Evolutionary conservation across 2,113 vertebrate genomes (phyloP).

Genomic region (Hippocampus comes): DNA sequence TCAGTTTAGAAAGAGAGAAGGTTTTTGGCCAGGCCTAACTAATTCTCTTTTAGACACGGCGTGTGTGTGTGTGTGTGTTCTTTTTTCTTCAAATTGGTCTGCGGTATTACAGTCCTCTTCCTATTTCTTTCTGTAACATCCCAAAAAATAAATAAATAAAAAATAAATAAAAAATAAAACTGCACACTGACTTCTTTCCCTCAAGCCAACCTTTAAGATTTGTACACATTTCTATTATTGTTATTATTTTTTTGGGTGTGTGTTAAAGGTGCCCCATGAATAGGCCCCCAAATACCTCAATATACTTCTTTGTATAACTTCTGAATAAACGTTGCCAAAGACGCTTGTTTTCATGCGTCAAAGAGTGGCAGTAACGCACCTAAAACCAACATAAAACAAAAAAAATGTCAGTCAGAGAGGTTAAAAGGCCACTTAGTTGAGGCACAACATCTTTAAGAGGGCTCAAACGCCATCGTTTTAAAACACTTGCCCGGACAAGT

Average conservation of each 20-base stretch:
- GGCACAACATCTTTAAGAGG: not conserved
- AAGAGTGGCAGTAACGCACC: not conserved
- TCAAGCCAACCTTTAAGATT: constrained; percentile 20
- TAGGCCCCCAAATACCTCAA: too few relatives aligned
- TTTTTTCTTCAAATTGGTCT: constrained; percentile 13
- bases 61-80: constrained; percentile 3
- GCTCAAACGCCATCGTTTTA: not conserved
- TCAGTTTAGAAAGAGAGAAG: constrained; percentile 1
- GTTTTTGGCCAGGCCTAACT: not conserved
- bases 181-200: constrained; percentile 28
- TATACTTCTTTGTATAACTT: too few relatives aligned
- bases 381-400: not conserved
- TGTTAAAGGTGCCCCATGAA: constrained; percentile 10
- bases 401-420: not conserved
- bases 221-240: constrained; percentile 10
- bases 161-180: constrained; percentile 8
- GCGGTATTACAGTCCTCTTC: constrained; percentile 14
- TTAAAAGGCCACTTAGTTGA: not conserved
- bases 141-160: constrained; percentile 19
- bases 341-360: too few relatives aligned
- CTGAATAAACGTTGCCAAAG: too few relatives aligned
- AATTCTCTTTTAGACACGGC: not conserved
- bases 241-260: too few relatives aligned
- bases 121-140: constrained; percentile 28
- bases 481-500: not conserved